phyloP scores from a whole-genome alignment of 2,797 vertebrate species.

The Picus viridis region DNA sequence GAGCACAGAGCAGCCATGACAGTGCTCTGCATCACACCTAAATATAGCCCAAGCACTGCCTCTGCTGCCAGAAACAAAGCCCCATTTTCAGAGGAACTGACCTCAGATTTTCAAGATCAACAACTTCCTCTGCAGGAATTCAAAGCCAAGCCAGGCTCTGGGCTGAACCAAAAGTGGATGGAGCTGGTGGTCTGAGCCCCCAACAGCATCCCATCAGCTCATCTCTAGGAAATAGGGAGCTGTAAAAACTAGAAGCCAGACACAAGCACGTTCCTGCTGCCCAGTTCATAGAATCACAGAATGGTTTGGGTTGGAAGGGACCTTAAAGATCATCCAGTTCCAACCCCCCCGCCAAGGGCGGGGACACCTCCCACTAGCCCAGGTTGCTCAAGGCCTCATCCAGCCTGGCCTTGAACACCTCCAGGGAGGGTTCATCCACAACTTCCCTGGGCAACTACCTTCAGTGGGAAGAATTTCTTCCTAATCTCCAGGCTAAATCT shows the following conservation, averaged over 20 bases:
- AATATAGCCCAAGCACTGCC: not conserved
- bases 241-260: not conserved
- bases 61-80: not conserved
- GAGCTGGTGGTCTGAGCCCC: not conserved
- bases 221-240: not conserved
- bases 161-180: not conserved
- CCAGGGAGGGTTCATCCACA: too few species aligned
- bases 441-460: too few species aligned
- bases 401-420: too few species aligned
- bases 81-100: not conserved
- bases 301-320: too few species aligned
- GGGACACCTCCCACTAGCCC: too few species aligned
- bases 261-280: not conserved
- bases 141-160: not conserved
- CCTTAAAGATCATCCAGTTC: too few species aligned
- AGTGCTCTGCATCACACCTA: not conserved
- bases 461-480: too few species aligned
- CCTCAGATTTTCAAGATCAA: not conserved
- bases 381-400: too few species aligned
- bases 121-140: not conserved
- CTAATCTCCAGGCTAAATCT: too few species aligned
- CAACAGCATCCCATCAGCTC: not conserved
- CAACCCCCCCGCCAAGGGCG: too few species aligned
- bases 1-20: not conserved
- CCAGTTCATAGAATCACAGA: not conserved